Evolutionary conservation across 2,113 vertebrate genomes (phyloP).

Genomic region (Dolichotis patagonum): DNA sequence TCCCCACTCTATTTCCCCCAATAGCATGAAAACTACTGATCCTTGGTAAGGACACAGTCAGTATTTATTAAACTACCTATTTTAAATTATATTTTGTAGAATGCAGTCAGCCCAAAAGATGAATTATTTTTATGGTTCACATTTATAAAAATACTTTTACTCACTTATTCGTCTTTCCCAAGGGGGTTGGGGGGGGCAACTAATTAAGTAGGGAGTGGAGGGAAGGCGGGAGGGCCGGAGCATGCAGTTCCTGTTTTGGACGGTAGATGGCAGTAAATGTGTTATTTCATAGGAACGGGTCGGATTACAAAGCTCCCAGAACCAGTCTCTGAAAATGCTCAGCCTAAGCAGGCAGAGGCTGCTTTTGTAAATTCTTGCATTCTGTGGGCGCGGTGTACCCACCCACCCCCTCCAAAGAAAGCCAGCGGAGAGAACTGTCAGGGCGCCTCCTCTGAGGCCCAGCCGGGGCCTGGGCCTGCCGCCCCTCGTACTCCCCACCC

Average conservation of each 20-base stretch:
- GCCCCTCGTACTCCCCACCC: too few relatives aligned
- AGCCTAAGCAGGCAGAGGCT: neutral
- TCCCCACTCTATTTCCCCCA: neutral
- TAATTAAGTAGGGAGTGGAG: neutral
- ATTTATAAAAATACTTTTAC: neutral
- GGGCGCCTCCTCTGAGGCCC: rapidly evolving
- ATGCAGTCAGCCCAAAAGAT: neutral
- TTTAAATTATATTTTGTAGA: constrained; percentile 43
- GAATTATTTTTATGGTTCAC: neutral
- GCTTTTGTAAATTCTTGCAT: neutral
- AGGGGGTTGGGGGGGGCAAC: too few relatives aligned
- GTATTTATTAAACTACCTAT: neutral
- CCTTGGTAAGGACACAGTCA: neutral
- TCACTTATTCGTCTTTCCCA: neutral
- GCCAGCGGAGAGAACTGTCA: neutral
- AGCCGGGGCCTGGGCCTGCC: rapidly evolving
- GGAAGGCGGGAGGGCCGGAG: too few relatives aligned
- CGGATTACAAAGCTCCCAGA: constrained; percentile 41
- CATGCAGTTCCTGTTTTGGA: constrained; percentile 54
- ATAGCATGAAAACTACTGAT: neutral
- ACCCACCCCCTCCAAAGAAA: constrained; percentile 26
- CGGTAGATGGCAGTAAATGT: constrained; percentile 85
- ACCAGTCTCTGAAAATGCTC: neutral
- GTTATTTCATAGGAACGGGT: constrained; percentile 38
- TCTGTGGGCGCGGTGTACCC: neutral